Evolutionary conservation across 2,797 vertebrate genomes (phyloP).

Genomic region (Urocyon cinereoargenteus): DNA sequence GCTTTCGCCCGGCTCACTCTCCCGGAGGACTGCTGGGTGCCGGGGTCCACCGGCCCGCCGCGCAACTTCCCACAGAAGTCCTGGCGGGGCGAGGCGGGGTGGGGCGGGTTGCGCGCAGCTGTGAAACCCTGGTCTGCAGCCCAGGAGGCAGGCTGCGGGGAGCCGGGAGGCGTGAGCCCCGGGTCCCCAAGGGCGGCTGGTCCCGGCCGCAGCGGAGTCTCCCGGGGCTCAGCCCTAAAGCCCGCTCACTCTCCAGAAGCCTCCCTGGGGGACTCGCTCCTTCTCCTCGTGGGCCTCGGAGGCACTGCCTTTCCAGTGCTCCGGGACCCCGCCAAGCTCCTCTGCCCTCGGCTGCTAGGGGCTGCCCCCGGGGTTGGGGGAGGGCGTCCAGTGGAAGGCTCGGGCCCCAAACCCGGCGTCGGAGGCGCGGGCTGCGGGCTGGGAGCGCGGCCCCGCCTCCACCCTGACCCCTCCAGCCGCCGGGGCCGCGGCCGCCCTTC

Average conservation of each 20-base stretch:
- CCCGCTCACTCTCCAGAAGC: background rate
- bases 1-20: background rate
- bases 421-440: background rate
- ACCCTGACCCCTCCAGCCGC: background rate
- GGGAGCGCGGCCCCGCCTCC: background rate
- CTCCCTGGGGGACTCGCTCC: background rate
- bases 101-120: background rate
- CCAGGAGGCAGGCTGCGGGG: background rate
- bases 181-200: background rate
- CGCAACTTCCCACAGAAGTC: background rate
- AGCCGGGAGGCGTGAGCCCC: background rate
- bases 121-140: background rate
- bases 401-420: background rate
- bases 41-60: background rate
- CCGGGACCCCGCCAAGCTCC: background rate
- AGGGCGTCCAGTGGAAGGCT: background rate
- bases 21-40: constrained; percentile 35
- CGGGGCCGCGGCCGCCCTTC: background rate
- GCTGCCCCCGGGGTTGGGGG: background rate
- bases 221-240: background rate
- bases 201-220: background rate
- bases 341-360: background rate
- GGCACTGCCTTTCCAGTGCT: background rate
- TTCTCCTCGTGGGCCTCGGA: background rate
- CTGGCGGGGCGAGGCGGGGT: background rate